A percentile compares a stretch with the other conserved stretches of the same genome.
Conservation (phyloP, 2,797 vertebrate species). For the Mionectes olivaceus region DNA sequence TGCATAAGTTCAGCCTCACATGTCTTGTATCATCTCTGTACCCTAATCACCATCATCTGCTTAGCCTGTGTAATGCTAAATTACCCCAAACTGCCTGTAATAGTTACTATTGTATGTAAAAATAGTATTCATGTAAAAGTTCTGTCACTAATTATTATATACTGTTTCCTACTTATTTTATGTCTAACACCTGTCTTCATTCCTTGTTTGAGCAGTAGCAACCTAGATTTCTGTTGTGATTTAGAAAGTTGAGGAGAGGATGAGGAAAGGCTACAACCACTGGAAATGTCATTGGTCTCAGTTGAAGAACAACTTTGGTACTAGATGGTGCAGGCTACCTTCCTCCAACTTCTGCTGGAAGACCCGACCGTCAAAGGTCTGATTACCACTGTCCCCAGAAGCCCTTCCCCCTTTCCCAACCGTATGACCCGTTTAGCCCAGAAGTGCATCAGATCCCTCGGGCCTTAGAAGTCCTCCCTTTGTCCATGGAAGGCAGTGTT, state of each 20-base stretch:
- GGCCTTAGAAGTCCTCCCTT: not conserved
- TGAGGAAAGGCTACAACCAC: not conserved
- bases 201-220: not conserved
- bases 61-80: not conserved
- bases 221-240: not conserved
- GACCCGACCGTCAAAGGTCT: not conserved
- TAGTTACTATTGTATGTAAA: not conserved
- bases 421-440: not conserved
- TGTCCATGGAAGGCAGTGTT: not conserved
- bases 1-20: rapidly evolving
- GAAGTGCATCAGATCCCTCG: not conserved
- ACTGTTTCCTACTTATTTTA: not conserved
- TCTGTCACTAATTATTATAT: not conserved
- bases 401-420: not conserved
- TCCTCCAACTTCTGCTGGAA: not conserved
- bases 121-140: not conserved
- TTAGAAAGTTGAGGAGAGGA: not conserved
- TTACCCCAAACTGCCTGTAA: not conserved
- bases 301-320: not conserved
- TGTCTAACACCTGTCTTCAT: not conserved
- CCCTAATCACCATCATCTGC: not conserved
- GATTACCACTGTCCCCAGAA: not conserved
- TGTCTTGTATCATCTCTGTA: not conserved
- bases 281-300: not conserved
- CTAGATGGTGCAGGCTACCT: not conserved